Evolutionary conservation across 2,797 vertebrate genomes (phyloP), one percentile per base, ranked within the genome.

Genomic region (Typhlichthys eigenmanni): DNA sequence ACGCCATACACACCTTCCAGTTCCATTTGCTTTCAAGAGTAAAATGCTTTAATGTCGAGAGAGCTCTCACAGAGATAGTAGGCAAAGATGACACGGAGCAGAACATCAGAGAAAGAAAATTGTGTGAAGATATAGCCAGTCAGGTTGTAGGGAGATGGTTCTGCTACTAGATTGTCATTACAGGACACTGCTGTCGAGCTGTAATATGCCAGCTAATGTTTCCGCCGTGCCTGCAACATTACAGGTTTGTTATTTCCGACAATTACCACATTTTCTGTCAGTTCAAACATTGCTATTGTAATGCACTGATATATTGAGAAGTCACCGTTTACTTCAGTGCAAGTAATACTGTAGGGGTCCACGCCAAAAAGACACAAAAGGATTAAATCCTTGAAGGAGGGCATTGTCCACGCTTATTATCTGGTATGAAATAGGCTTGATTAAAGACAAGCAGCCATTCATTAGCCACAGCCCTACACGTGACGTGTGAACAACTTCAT

Each of bases 391-490:
- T 88, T 68, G 75, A 68, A 50, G 79, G 79, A 85, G 78, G 82
- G 83, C 82, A 9, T 79, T 86, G 74, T 88, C 85, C 81, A 84
- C 69, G 78, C 58, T 85, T 73, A 91, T 92, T 88, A 91, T 85
- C 74, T 81, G 83, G 69, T 87, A 87, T 91, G 85, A 92, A 92
- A 92, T 86, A 81, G 85, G 88, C 93, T 92, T 92, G 88, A 91
- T 92, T 91, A 90, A 88, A 85, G 72, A 60, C 75, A 84, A 70
- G 74, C 49, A 68, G 62, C 76, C 74, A 71, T 67, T 90, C 70
- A 80, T 90, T 87, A 90, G 74, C 58, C 58, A 70, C 79, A 79
- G 69, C 61, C 72, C 79, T 74, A 60, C 55, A 19, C 65, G 59
- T 64, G 58, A 53, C 71, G n/a, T 29, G 55, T 80, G 66, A 64